phyloP scores from a whole-genome alignment of 2,113 vertebrate genomes.

The Protobothrops flavoviridis region DNA sequence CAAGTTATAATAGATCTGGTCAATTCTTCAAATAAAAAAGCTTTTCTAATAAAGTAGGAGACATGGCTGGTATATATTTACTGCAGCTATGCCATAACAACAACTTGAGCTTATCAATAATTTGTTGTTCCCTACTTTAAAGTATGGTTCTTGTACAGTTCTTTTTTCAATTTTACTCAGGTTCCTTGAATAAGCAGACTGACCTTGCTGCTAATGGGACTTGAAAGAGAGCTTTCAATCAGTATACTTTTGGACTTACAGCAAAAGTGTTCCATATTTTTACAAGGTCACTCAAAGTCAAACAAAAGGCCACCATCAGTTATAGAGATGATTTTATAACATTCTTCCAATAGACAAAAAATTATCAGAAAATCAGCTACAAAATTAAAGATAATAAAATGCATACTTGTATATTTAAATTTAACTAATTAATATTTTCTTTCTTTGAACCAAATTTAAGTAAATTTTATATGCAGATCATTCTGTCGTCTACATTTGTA shows the following conservation, averaged over 20 bases:
- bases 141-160: not conserved
- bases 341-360: constrained; percentile 1
- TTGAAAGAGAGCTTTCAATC: not conserved
- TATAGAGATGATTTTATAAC: not conserved
- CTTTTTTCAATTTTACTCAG: not conserved
- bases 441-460: constrained; percentile 2
- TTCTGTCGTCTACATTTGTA: not conserved
- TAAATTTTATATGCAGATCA: not conserved
- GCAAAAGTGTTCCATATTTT: not conserved
- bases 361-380: constrained; percentile 17
- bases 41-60: not conserved
- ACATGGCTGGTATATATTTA: not conserved
- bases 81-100: not conserved
- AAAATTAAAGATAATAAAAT: constrained; percentile 8
- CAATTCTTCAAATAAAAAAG: not conserved
- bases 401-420: not conserved
- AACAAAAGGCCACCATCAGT: not conserved
- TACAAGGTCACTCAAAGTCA: not conserved
- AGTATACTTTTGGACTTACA: not conserved
- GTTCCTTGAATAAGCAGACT: not conserved
- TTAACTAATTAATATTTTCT: not conserved
- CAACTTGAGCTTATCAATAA: not conserved
- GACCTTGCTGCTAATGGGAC: not conserved
- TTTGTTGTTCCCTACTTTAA: not conserved
- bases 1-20: not conserved